Percentiles rank a stretch among this genome's conserved stretches.
These are phyloP conservation scores for Choreutis nemorana DNA, from an alignment of 2,888 invertebrate genomes.

Conservation along the genomic window DNA sequence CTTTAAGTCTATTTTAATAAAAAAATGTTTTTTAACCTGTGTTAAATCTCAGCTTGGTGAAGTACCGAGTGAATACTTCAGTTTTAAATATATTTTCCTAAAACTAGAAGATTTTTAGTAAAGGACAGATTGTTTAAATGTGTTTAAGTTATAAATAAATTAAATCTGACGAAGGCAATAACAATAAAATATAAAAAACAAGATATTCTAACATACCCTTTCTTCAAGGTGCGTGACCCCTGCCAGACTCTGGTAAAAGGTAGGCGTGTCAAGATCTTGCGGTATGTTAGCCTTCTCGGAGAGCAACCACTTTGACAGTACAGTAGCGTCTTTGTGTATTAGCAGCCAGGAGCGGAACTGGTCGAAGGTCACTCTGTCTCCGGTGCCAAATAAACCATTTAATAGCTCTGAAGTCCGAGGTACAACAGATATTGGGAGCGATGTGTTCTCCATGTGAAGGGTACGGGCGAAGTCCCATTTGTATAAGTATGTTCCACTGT, in stretches of 20 bases:
- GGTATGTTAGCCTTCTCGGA: slow-evolving; percentile 77
- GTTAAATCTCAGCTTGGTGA: no score
- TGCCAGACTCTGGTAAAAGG: slow-evolving; percentile 92
- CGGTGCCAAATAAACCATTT: slow-evolving; percentile 42
- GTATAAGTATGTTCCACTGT: slow-evolving; percentile 70
- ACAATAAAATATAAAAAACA: background rate
- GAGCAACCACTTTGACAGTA: slow-evolving; percentile 83
- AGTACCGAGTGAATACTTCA: no score
- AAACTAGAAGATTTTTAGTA: no score
- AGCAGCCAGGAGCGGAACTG: slow-evolving; percentile 83
- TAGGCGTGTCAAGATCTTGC: slow-evolving; percentile 85
- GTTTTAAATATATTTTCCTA: no score
- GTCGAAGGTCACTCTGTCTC: slow-evolving; percentile 70
- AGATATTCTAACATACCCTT: slow-evolving; percentile 58
- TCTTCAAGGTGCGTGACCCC: slow-evolving; percentile 91
- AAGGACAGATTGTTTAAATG: no score
- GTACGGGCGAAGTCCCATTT: slow-evolving; percentile 77
- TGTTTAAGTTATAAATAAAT: no score
- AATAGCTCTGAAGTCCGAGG: slow-evolving; percentile 41
- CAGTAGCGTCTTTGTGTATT: slow-evolving; percentile 78
- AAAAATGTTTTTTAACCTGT: no score
- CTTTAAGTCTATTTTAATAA: no score
- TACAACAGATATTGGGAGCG: slow-evolving; percentile 35
- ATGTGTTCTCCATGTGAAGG: slow-evolving; percentile 64
- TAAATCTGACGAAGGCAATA: background rate